phyloP scores from a whole-genome alignment of 2,797 vertebrate genomes.

The Manis crassicaudata region DNA sequence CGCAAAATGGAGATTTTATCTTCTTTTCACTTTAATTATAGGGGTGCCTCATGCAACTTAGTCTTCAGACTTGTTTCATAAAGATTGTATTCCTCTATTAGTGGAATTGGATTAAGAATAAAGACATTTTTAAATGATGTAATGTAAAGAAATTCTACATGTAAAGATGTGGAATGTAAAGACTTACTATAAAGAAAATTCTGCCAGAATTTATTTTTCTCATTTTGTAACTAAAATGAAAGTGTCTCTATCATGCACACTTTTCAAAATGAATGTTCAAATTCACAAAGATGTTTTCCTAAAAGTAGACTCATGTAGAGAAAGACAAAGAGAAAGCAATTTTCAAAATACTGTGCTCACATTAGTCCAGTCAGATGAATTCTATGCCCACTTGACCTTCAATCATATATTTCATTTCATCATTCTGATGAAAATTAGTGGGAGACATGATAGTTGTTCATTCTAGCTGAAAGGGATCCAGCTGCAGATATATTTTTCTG shows the following conservation, averaged over 20 bases:
- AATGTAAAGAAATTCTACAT: background rate
- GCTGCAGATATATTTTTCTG: slow-evolving; percentile 55
- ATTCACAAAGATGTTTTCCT: slow-evolving; percentile 47
- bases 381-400: slow-evolving; percentile 60
- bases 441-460: background rate
- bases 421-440: slow-evolving; percentile 29
- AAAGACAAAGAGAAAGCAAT: slow-evolving; percentile 53
- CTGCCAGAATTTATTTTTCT: background rate
- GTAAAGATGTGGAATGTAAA: background rate
- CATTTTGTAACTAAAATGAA: slow-evolving; percentile 8
- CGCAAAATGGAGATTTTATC: slow-evolving; percentile 48
- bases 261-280: slow-evolving; percentile 51
- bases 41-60: background rate
- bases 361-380: background rate
- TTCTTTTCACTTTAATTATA: slow-evolving; percentile 62
- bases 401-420: slow-evolving; percentile 62
- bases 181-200: background rate
- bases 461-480: slow-evolving; percentile 55
- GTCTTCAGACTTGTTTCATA: slow-evolving; percentile 11
- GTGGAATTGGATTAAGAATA: background rate
- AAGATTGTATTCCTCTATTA: background rate
- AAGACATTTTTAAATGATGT: background rate
- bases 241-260: background rate
- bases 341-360: slow-evolving; percentile 64
- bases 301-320: slow-evolving; percentile 52